phyloP scores from a whole-genome alignment of 2,888 invertebrate species.

The Synanthedon vespiformis region DNA sequence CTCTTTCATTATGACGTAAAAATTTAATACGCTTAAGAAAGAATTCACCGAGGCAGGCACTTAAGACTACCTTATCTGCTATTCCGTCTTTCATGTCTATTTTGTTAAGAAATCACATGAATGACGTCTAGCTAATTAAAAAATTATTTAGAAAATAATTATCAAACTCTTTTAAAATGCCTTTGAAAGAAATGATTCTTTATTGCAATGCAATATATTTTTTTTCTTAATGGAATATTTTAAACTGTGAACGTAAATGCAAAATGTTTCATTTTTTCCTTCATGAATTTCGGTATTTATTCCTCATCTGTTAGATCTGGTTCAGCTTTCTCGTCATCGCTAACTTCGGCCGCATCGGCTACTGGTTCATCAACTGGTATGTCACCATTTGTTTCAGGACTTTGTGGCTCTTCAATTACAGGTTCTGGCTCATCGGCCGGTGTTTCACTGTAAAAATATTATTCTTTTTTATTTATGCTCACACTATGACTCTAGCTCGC shows the following conservation, averaged over 20 bases:
- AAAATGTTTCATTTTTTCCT: slow-evolving; percentile 20
- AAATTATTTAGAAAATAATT: slow-evolving; percentile 3
- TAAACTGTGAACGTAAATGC: slow-evolving; percentile 24
- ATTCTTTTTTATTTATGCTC: neutral
- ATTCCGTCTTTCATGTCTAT: slow-evolving; percentile 41
- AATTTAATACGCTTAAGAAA: slow-evolving; percentile 50
- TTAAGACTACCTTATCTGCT: slow-evolving; percentile 26
- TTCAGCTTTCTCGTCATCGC: slow-evolving; percentile 61
- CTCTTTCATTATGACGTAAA: slow-evolving; percentile 46
- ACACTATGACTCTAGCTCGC: too few species aligned
- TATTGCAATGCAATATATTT: too few species aligned
- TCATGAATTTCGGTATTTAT: slow-evolving; percentile 22
- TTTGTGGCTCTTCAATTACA: slow-evolving; percentile 60
- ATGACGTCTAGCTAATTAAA: slow-evolving; percentile 31
- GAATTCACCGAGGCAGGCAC: slow-evolving; percentile 13
- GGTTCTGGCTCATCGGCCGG: slow-evolving; percentile 47
- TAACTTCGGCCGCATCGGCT: slow-evolving; percentile 31
- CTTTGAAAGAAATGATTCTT: too few species aligned
- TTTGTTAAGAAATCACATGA: slow-evolving; percentile 25
- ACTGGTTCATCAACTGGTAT: slow-evolving; percentile 29
- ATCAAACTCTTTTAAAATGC: neutral
- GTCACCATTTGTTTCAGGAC: slow-evolving; percentile 44
- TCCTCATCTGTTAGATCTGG: slow-evolving; percentile 67
- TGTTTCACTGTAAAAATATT: slow-evolving; percentile 30
- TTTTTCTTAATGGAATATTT: slow-evolving; percentile 2